Evolutionary conservation across 2,797 vertebrate genomes (phyloP), one percentile per base, ranked within the genome.

Genomic region (Dipus sagitta): DNA sequence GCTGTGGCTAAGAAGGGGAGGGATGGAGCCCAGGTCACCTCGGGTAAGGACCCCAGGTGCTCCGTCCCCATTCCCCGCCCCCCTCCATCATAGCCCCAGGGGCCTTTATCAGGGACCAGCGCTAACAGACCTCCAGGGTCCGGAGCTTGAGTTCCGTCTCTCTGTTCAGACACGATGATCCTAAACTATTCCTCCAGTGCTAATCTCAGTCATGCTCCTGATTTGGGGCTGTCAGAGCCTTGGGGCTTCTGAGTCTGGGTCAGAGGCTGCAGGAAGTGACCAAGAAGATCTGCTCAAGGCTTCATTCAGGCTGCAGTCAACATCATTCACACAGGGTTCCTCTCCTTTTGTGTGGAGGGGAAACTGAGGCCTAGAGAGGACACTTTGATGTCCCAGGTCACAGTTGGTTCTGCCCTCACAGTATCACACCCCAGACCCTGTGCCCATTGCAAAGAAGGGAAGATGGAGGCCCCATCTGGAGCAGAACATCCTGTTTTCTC

Each of bases 341-440:
- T n/a, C 47, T 79, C 30, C 18, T 7, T 30, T 8, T 64, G 52
- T 5, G 7, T 2, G 13, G 81, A 52, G 6, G 47, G 30, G 83
- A 81, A 30, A 23, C 52, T 14, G 67, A 87, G 84, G 42, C 65
- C 12, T 26, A 58, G n/a, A 58, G n/a, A 74, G 3, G 1, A 64
- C 7, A 24, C 2, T 0, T 1, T 18, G 34, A 8, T 12, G 2
- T 23, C 47, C 15, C 23, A n/a, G 76, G 67, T 70, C 42, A 79
- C 15, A 62, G 42, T 30, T 34, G 6, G 18, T 23, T 30, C 15
- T 6, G 2, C 28, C 62, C 15, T 58, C 11, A 3, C 15, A 2
- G 42, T 3, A 12, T 34, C 28, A 24, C 0, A 0, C 13, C 67
- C 4, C 28, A 10, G 67, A 42, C 32, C 32, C 62, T 13, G 38